Percentiles rank a stretch among this genome's conserved stretches.
Conservation (phyloP, 2,888 invertebrate genomes). For the Altica lythri region DNA sequence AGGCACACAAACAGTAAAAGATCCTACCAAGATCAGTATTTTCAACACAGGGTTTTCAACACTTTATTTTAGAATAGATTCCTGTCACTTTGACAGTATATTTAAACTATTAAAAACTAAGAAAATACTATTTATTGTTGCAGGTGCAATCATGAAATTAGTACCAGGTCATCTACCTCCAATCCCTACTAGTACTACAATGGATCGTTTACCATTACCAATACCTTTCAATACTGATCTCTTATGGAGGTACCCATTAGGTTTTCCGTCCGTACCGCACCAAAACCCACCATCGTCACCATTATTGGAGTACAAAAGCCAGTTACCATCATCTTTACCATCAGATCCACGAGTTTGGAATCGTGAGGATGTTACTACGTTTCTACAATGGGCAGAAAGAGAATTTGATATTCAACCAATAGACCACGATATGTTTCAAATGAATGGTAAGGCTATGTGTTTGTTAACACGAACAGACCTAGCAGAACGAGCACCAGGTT, state of each 20-base stretch:
- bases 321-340: slow-evolving; percentile 80
- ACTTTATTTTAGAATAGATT: too few relatives aligned
- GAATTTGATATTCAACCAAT: slow-evolving; percentile 91
- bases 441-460: slow-evolving; percentile 96
- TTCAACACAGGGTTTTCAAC: too few relatives aligned
- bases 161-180: slow-evolving; percentile 58
- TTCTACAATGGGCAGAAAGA: slow-evolving; percentile 88
- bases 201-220: slow-evolving; percentile 76
- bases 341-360: slow-evolving; percentile 90
- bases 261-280: slow-evolving; percentile 71
- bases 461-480: slow-evolving; percentile 87
- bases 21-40: too few relatives aligned
- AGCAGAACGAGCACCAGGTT: slow-evolving; percentile 88
- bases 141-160: slow-evolving; percentile 58
- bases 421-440: slow-evolving; percentile 92
- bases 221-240: slow-evolving; percentile 84
- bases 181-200: slow-evolving; percentile 56
- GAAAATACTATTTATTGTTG: slow-evolving; percentile 25
- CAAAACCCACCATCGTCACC: slow-evolving; percentile 69
- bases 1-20: too few relatives aligned
- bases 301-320: slow-evolving; percentile 83
- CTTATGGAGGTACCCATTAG: slow-evolving; percentile 85
- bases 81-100: neutral
- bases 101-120: too few relatives aligned
- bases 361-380: slow-evolving; percentile 85